Conservation (phyloP, 1,140 invertebrate genomes). For the Linepithema humile region DNA sequence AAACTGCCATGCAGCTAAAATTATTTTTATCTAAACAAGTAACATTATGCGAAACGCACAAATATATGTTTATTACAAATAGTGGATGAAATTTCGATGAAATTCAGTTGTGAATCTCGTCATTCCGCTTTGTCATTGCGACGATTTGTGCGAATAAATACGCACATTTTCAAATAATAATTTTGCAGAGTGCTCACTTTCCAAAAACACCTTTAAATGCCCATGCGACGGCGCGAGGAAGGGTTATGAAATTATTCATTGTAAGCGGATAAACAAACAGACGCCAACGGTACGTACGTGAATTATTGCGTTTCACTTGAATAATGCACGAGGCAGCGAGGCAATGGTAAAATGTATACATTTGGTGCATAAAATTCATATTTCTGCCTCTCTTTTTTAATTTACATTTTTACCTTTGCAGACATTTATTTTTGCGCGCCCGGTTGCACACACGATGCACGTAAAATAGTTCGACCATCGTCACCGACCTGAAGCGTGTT, state of each 20-base stretch:
- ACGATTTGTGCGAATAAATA: background rate
- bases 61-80: background rate
- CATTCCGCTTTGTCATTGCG: background rate
- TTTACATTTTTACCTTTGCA: background rate
- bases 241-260: slow-evolving; percentile 35
- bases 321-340: slow-evolving; percentile 22
- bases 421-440: background rate
- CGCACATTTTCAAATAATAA: slow-evolving; percentile 18
- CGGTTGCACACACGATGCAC: background rate
- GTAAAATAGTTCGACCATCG: background rate
- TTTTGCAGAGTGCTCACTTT: background rate
- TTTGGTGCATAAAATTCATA: background rate
- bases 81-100: background rate
- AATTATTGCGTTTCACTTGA: slow-evolving; percentile 42
- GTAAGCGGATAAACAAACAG: slow-evolving; percentile 36
- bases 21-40: background rate
- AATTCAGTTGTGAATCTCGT: background rate
- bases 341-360: slow-evolving; percentile 14
- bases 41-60: background rate
- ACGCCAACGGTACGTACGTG: slow-evolving; percentile 9
- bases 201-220: slow-evolving; percentile 1
- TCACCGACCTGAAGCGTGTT: background rate
- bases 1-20: background rate
- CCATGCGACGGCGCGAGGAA: background rate
- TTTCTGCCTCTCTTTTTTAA: background rate